Percentiles rank a stretch among this genome's conserved stretches.
These are phyloP conservation scores for Cotesia vestalis DNA, from an alignment of 1,140 invertebrate genomes.

Conservation along the genomic window DNA sequence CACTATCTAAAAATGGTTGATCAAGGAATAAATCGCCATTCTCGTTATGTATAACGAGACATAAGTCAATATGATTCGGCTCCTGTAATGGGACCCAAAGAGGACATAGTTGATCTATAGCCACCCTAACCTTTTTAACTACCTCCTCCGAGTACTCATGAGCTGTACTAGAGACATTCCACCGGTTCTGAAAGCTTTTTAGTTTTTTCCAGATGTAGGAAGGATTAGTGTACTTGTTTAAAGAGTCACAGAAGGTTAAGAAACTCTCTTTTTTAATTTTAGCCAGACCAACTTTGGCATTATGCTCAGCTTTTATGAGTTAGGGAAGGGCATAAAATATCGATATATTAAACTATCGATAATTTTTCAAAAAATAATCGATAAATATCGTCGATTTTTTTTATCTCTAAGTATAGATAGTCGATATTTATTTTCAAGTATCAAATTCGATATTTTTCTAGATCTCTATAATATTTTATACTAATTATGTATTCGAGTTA, in stretches of 20 bases:
- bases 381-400: too few relatives aligned
- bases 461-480: too few relatives aligned
- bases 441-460: too few relatives aligned
- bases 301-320: not conserved
- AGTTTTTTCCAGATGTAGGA: not conserved
- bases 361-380: too few relatives aligned
- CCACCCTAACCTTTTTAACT: not conserved
- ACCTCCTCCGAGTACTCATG: not conserved
- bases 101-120: conserved; percentile 5
- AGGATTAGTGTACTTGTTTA: not conserved
- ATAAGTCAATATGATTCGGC: not conserved
- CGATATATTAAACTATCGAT: too few relatives aligned
- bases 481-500: too few relatives aligned
- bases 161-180: not conserved
- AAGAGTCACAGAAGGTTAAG: conserved; percentile 27
- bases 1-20: not conserved
- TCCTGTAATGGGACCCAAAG: not conserved
- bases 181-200: conserved; percentile 23
- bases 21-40: not conserved
- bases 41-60: not conserved
- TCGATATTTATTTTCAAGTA: too few relatives aligned
- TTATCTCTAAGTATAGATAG: too few relatives aligned
- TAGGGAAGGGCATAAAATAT: too few relatives aligned
- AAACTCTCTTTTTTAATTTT: conserved; percentile 7
- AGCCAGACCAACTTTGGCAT: not conserved